Conservation (phyloP, 64 coral and sea anemone genomes). For the Stichodactyla helianthus region DNA sequence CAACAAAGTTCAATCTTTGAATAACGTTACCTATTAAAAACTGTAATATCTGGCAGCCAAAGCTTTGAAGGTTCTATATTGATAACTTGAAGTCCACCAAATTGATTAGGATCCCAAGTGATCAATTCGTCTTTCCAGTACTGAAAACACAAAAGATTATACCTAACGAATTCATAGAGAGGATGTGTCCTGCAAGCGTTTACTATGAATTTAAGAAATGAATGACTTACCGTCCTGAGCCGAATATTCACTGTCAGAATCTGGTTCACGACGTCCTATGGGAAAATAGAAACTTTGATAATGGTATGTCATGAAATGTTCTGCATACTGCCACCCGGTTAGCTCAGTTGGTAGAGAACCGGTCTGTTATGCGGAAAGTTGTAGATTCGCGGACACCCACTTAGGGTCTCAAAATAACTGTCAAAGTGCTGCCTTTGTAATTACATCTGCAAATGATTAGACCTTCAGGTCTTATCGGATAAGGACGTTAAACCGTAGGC, state of each 20-base stretch:
- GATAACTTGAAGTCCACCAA: neutral
- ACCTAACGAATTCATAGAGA: neutral
- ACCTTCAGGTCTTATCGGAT: too few relatives aligned
- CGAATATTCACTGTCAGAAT: neutral
- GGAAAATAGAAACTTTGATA: neutral
- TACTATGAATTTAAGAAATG: neutral
- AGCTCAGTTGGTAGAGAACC: too few relatives aligned
- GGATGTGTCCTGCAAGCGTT: too few relatives aligned
- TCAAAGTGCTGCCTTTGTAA: too few relatives aligned
- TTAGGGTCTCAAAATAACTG: too few relatives aligned
- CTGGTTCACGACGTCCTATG: neutral
- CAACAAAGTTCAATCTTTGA: neutral
- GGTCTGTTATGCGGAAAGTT: too few relatives aligned
- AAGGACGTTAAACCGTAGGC: too few relatives aligned
- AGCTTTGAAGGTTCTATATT: neutral
- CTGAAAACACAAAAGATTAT: neutral
- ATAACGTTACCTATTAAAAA: neutral
- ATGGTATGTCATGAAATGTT: neutral
- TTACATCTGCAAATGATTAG: too few relatives aligned
- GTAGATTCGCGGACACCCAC: too few relatives aligned
- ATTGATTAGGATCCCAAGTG: neutral
- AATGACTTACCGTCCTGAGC: neutral
- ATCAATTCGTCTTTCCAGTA: slow-evolving; percentile 5
- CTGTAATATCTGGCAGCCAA: neutral
- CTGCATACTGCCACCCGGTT: too few relatives aligned